Evolutionary conservation across 53 echinoderm and acorn worm species (phyloP), one percentile per base, ranked within the genome.

Genomic region (Luidia sarsii): DNA sequence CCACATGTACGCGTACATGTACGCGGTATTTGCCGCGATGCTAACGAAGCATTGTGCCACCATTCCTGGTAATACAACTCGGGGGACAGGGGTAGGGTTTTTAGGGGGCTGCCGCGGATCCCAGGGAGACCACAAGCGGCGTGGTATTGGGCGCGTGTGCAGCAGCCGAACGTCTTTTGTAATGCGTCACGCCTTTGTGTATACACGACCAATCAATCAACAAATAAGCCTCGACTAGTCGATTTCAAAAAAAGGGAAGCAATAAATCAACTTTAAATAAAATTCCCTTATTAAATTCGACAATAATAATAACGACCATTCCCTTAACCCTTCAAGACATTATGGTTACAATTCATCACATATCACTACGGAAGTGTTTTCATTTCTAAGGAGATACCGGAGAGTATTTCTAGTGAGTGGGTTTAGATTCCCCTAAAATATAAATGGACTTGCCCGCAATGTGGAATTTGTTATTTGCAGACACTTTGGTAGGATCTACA

Each of bases 391-490:
- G n/a, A n/a, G n/a, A n/a, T n/a, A n/a, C n/a, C n/a, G n/a, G n/a
- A n/a, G n/a, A n/a, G n/a, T n/a, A n/a, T n/a, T n/a, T n/a, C n/a
- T n/a, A n/a, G n/a, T n/a, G n/a, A n/a, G n/a, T n/a, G n/a, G n/a
- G n/a, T n/a, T n/a, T n/a, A n/a, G n/a, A n/a, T n/a, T n/a, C n/a
- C n/a, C n/a, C n/a, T n/a, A n/a, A n/a, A n/a, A n/a, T n/a, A n/a
- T n/a, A 46, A 77, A 33, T 77, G 77, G 61, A 77, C 60, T 77
- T 23, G 77, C 30, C 77, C 61, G 61, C 29, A 60, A 77, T 60
- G 60, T 77, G 77, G 77, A 77, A 77, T 77, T 77, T 77, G 77
- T 59, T 77, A 77, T 77, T 77, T 77, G 61, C 77, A 77, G 77
- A 77, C 77, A 77, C 77, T 77, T 77, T 77, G 59, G 77, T 43